Base-by-base conservation (phyloP, 2,797 vertebrate species). In the Distichodus sexfasciatus region DNA sequence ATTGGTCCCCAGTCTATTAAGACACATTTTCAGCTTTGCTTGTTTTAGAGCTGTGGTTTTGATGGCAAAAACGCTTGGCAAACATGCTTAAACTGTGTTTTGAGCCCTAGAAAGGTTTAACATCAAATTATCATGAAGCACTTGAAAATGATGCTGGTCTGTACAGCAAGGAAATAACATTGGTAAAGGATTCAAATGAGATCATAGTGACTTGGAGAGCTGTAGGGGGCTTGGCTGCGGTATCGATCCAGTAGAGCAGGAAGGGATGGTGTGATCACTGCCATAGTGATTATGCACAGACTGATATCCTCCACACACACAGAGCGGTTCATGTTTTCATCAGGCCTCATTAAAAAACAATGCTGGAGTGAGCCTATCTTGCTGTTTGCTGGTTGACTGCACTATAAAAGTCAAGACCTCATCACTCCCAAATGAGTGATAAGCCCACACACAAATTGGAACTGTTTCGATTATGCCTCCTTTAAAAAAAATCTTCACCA, bases 331-430 rank as follows among this genome's bases (percentile, higher is more conserved):
- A 65, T 35, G 78, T 80, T 79, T 79, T 63, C 74, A 76, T 81
- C 78, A 75, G 48, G 76, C 72, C 76, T 87, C 84, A 84, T 88
- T 88, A 89, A 87, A 84, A 86, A 80, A 78, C 83, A 83, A 78
- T 81, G 83, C 82, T 74, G 76, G 75, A 75, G 78, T 75, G 48
- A 23, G 64, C 62, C 79, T 76, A 76, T 80, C 79, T 83, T 74
- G 76, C 70, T 72, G 76, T 82, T 83, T 71, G 79, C 84, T 76
- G 77, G 82, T 82, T 65, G 78, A 87, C 84, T 84, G 80, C 81
- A 75, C 74, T 61, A 74, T 84, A 85, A 84, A 83, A 83, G 83
- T 79, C 76, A 35, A 67, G 15, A 69, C 79, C 85, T 84, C 85
- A 86, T 78, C 74, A 80, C 83, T 85, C 83, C 85, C 81, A 67